Base-by-base conservation (phyloP, 1,140 invertebrate genomes). In the Trinorchestia longiramus region DNA sequence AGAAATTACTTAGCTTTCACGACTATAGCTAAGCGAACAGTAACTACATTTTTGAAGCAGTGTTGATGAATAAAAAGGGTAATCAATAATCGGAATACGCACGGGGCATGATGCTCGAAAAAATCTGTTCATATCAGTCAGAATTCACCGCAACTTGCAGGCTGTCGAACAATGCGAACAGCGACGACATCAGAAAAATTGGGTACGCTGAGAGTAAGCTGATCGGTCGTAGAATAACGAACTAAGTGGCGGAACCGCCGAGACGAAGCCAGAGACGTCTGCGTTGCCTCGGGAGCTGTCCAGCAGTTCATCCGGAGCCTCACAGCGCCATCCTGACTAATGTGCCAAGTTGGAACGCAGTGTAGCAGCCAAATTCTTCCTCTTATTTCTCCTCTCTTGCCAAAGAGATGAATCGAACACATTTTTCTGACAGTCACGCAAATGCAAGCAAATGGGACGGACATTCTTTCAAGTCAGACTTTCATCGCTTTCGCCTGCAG, bases 351-450 rank as follows among this genome's bases (percentile, higher is more conserved):
- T 90, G 88, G 43, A 41, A 41, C 43, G 88, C 88, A 90, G 88
- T 90, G n/a, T 90, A 41, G 88, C 43, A 90, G 88, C 88, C 88
- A 42, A 90, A 90, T 41, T 90, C 88, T 43, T 90, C 43, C 88
- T 90, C n/a, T 90, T 90, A 42, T 43, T 90, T 90, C 88, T 41
- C 43, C 88, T 90, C 88, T 90, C 43, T 90, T 43, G 88, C 88
- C 43, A 41, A 41, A 11, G 88, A 90, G 88, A 90, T 90, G 88
- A 90, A 90, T 90, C 43, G 88, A 90, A 90, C 8, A 90, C 88
- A 90, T 90, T 90, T 90, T 90, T 90, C 88, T 90, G 88, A 43
- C 88, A 90, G 88, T 90, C 88, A 90, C 88, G 88, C 88, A 90
- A 90, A 90, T 90, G 88, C 88, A 90, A 43, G 41, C 43, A 41